Evolutionary conservation across 1,140 invertebrate species (phyloP).

Genomic region (Papilio glaucus): DNA sequence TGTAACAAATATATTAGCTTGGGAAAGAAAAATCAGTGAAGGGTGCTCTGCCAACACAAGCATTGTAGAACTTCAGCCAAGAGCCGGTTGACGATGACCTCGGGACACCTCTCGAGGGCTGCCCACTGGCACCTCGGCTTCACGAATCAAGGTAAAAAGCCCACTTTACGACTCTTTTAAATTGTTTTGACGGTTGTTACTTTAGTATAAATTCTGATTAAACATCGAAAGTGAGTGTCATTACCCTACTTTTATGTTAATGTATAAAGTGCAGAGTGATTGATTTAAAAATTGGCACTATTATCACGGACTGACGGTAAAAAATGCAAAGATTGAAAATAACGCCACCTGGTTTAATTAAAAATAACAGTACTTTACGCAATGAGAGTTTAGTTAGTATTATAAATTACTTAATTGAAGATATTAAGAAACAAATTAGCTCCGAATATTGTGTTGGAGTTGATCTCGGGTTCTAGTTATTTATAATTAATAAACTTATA

Average conservation of each 20-base stretch:
- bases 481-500: no score
- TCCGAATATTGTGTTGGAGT: no score
- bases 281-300: no score
- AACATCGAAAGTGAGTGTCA: neutral
- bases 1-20: neutral
- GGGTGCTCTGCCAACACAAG: conserved; percentile 24
- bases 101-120: conserved; percentile 11
- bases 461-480: no score
- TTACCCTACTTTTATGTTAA: neutral
- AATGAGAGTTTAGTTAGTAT: no score
- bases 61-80: neutral
- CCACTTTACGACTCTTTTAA: conserved; percentile 10
- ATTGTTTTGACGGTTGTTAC: conserved; percentile 16
- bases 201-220: conserved; percentile 1
- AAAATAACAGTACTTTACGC: no score
- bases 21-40: conserved; percentile 3
- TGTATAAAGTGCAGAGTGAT: neutral
- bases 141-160: conserved; percentile 18
- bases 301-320: no score
- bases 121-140: neutral
- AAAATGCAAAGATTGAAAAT: no score
- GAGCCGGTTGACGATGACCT: conserved; percentile 15
- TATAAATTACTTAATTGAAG: no score
- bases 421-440: no score
- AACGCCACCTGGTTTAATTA: no score